A percentile compares a stretch with the other conserved stretches of the same genome.
Conservation (phyloP, 2,888 invertebrate genomes). For the Clitarchus hookeri region DNA sequence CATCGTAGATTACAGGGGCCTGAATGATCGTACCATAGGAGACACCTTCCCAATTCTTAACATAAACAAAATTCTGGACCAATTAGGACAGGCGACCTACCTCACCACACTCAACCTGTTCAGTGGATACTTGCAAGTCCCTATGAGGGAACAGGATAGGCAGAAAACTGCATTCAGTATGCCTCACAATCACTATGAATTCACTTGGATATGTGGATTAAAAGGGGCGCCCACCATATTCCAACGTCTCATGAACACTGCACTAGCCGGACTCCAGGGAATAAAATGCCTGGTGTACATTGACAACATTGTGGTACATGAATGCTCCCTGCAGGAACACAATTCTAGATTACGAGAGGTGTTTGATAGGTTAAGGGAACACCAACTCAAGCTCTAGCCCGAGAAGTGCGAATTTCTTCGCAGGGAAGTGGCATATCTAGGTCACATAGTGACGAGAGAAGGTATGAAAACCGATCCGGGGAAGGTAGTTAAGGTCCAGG, state of each 20-base stretch:
- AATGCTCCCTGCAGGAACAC: neutral
- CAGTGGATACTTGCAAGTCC: constrained; percentile 20
- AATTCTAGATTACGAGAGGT: constrained; percentile 29
- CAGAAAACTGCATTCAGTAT: constrained; percentile 29
- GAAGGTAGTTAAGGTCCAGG: neutral
- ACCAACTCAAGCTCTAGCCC: constrained; percentile 27
- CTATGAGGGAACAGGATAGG: neutral
- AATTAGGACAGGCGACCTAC: neutral
- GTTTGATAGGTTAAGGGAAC: constrained; percentile 17
- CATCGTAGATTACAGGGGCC: too few relatives aligned
- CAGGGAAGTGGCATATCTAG: constrained; percentile 29
- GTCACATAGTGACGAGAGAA: neutral
- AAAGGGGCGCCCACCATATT: constrained; percentile 25
- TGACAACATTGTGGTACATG: constrained; percentile 40
- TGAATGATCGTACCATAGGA: neutral
- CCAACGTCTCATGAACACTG: constrained; percentile 24
- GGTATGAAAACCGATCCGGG: constrained; percentile 29
- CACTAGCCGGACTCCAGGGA: neutral
- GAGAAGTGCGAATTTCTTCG: constrained; percentile 38
- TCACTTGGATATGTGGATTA: neutral
- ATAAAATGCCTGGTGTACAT: constrained; percentile 42
- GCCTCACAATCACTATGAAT: too few relatives aligned
- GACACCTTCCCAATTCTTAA: neutral
- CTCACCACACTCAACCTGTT: constrained; percentile 25
- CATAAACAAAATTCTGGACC: constrained; percentile 24